Conservation (phyloP, 2,113 vertebrate genomes). For the Bos javanicus region DNA sequence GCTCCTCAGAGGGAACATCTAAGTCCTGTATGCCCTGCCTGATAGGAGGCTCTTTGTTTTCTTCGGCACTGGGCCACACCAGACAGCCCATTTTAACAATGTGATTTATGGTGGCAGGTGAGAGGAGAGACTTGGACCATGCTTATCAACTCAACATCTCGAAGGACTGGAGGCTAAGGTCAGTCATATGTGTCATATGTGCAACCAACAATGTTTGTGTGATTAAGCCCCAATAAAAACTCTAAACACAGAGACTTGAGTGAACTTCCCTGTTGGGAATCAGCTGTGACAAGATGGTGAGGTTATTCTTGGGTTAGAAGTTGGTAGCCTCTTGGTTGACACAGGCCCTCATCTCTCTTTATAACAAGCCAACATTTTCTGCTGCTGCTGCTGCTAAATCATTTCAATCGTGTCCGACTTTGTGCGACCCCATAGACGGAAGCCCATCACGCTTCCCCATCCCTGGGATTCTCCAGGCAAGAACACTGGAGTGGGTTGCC, state of each 20-base stretch:
- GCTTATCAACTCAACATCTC: background rate
- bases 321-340: background rate
- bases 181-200: background rate
- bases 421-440: no score
- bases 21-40: background rate
- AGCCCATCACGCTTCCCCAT: no score
- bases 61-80: rapidly evolving
- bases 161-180: background rate
- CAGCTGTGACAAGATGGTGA: background rate
- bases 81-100: background rate
- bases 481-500: no score
- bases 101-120: background rate
- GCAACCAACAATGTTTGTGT: background rate
- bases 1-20: background rate
- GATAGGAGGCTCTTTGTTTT: background rate
- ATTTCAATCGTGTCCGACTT: no score
- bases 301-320: background rate
- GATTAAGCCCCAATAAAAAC: background rate
- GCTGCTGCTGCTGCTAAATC: no score
- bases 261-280: background rate
- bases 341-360: background rate
- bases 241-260: background rate
- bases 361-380: background rate
- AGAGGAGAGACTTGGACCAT: no score
- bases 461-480: no score